phyloP scores from a whole-genome alignment of 2,113 vertebrate genomes.

The Austrofundulus limnaeus region DNA sequence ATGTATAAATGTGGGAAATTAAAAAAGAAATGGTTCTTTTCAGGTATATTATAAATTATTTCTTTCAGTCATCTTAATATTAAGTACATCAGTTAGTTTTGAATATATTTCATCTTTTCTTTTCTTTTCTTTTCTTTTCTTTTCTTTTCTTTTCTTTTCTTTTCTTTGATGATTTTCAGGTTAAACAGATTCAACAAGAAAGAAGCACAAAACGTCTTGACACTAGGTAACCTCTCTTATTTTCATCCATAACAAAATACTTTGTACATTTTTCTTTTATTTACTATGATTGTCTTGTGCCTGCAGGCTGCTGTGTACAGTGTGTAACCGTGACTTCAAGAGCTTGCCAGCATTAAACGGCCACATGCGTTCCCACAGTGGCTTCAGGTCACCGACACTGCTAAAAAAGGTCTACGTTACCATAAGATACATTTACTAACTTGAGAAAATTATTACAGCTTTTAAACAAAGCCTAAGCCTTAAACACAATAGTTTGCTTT shows the following conservation, averaged over 20 bases:
- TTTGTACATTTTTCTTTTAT: too few species aligned
- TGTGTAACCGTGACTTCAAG: conserved; percentile 68
- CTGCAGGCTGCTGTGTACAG: conserved; percentile 49
- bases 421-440: not conserved
- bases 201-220: not conserved
- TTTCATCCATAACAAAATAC: not conserved
- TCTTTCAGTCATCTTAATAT: not conserved
- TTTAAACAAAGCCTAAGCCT: not conserved
- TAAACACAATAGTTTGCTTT: not conserved
- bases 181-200: conserved; percentile 10
- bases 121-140: too few species aligned
- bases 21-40: too few species aligned
- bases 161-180: conserved; percentile 7
- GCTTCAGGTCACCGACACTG: conserved; percentile 1
- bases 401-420: conserved; percentile 28
- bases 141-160: not conserved
- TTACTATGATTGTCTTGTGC: too few species aligned
- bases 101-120: not conserved
- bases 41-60: too few species aligned
- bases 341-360: conserved; percentile 52
- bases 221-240: conserved; percentile 23
- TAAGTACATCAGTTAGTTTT: too few species aligned
- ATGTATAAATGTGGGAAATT: too few species aligned
- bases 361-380: conserved; percentile 60
- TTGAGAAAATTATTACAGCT: not conserved